Percentiles rank a stretch among this genome's conserved stretches.
phyloP scores from a whole-genome alignment of 2,888 invertebrate genomes.

The Timema podura region DNA sequence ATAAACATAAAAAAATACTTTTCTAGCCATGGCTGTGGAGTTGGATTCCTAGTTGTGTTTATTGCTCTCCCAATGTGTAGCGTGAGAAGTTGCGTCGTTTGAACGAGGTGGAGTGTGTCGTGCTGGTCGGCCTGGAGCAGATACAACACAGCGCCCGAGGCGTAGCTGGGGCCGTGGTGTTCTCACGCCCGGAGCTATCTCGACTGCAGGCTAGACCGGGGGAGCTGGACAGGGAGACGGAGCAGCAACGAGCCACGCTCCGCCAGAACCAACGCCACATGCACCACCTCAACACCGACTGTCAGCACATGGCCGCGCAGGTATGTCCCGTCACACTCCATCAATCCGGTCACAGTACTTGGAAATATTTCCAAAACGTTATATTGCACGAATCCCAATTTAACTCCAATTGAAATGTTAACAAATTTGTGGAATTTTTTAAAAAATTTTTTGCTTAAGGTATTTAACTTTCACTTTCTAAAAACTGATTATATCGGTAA shows the following conservation, averaged over 20 bases:
- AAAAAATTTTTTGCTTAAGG: too few species aligned
- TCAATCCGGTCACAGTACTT: too few species aligned
- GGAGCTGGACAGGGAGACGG: slow-evolving; percentile 61
- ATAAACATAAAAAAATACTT: neutral
- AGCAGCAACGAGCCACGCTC: slow-evolving; percentile 48
- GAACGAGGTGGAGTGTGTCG: slow-evolving; percentile 69
- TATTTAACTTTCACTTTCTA: too few species aligned
- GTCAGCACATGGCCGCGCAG: slow-evolving; percentile 53
- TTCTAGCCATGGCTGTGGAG: too few species aligned
- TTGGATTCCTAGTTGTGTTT: too few species aligned
- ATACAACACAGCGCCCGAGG: slow-evolving; percentile 53
- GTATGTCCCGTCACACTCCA: neutral
- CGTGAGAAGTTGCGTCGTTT: slow-evolving; percentile 69
- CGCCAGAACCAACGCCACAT: neutral
- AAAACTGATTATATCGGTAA: too few species aligned
- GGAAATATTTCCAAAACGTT: too few species aligned
- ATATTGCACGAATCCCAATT: too few species aligned
- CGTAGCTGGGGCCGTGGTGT: slow-evolving; percentile 51
- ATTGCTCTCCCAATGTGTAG: slow-evolving; percentile 43
- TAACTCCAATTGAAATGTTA: too few species aligned
- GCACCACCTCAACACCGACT: neutral
- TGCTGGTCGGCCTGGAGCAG: slow-evolving; percentile 66
- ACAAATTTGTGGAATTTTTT: too few species aligned
- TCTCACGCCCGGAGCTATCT: slow-evolving; percentile 56
- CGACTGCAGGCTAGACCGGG: slow-evolving; percentile 53